Evolutionary conservation across 2,888 invertebrate species (phyloP), one percentile per base, ranked within the genome.

Genomic region (Nudaria mundana): DNA sequence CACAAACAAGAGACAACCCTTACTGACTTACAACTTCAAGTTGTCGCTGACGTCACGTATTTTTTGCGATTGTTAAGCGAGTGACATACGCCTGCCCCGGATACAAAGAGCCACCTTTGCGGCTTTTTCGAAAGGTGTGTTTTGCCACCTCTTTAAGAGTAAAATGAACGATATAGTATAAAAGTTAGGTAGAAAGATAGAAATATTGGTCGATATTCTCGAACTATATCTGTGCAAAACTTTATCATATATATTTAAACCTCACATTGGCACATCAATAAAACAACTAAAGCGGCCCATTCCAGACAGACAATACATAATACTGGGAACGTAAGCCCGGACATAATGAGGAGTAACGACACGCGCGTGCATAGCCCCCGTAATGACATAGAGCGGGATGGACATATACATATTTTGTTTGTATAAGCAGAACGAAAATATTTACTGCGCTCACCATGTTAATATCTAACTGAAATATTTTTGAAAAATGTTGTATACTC

Each of bases 281-380:
- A 83, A 81, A 77, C 76, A 79, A 80, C 63, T 76, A 77, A 81
- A 76, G 75, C 78, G 65, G 58, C 46, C 78, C 69, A 80, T 81
- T 76, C 79, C 69, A 65, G 70, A 60, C 69, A 71, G 68, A 77
- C 74, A 67, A 76, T 76, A 80, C 74, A 74, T 76, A 81, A 70
- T 70, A 67, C 70, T 52, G 61, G 55, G 60, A 59, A 48, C 59
- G 67, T 77, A 79, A 81, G 76, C 74, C 67, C 51, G 45, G 63
- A 57, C 62, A 68, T 87, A 87, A 87, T 87, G 85, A 85, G 81
- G 73, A 87, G 70, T 76, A 83, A 87, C 84, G 81, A 69, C 63
- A 54, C 48, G 71, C 55, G 70, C 86, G 85, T 86, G 87, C 68
- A 69, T 74, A 53, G 81, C 64, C 61, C 66, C 66, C 75, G 70